Evolutionary conservation across 2,888 invertebrate species (phyloP), one percentile per base, ranked within the genome.

Genomic region (Sphaerophoria taeniata): DNA sequence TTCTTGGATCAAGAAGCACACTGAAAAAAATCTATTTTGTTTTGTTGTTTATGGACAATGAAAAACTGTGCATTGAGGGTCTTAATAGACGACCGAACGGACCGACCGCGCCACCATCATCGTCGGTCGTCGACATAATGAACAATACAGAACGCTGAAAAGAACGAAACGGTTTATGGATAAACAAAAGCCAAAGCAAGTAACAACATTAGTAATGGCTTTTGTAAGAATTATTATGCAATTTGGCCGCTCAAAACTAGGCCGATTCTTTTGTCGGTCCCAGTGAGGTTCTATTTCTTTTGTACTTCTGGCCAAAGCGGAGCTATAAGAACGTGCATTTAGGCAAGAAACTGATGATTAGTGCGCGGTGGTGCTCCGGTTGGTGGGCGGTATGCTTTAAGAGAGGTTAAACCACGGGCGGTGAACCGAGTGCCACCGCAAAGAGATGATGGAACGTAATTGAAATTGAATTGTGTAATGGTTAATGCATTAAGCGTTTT

Each of bases 241-340:
- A 86, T 74, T 74, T 74, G 65, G 77, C 47, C 71, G 86, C 77
- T 77, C 77, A 78, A 82, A 86, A 82, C 77, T 86, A 86, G 86
- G 86, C 86, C 86, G 82, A 80, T 86, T 82, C 86, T 86, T 86
- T 86, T 86, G 86, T 86, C 82, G 86, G 86, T 86, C 63, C 31
- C 33, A 24, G 24, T 24, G 39, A 24, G 51, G 49, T 31, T 61
- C 69, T 56, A 33, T 16, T 11, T 36, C 24, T 24, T 51, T 11
- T 43, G 43, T 43, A 9, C 9, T 36, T 60, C 6, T 56, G 24
- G 12, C 11, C 63, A 12, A 16, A 47, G 76, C 76, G 33, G 24
- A 60, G 43, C 51, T 85, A 67, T 60, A 72, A 76, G 79, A 80
- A 84, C 75, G 75, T 75, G 84, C 71, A 84, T 76, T 80, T 85